Base-by-base conservation (phyloP, 2,113 vertebrate genomes). In the Eleginops maclovinus region DNA sequence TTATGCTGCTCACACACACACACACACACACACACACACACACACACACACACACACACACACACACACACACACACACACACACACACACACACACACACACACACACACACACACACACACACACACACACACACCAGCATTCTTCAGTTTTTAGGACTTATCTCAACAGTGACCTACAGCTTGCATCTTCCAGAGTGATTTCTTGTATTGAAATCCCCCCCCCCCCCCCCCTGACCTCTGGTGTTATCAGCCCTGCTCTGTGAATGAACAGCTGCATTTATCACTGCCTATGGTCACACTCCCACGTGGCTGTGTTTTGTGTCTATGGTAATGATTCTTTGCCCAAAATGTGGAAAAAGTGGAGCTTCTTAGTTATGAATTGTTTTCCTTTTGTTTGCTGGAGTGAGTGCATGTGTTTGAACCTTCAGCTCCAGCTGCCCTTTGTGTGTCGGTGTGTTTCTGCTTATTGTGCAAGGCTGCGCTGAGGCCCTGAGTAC, bases 141-240 rank as follows among this genome's bases (percentile, higher is more conserved):
- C 56, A 72, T 63, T 71, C 80, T 75, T n/a, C 26, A 26, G 12
- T 85, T 53, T 73, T 26, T 61, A 84, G 82, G 86, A 31, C 4
- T 88, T 87, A 90, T 91, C 87, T 88, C 78, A 51, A 50, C 59
- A 72, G 67, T 82, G 67, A 89, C 86, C 71, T 65, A 67, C 36
- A 7, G 71, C 73, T 46, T 72, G 58, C 65, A 75, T 72, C 76
- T 19, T 72, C 79, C 56, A 82, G 73, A 44, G 50, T 9, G 49
- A 46, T 77, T 60, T 67, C 47, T 60, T 47, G 15, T 36, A 15
- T 22, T 21, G 19, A n/a, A n/a, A n/a, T n/a, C n/a, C n/a, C 54
- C 46, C 44, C 8, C 11, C 22, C 46, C 28, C 11, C 26, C 46
- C 47, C 63, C 63, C 24, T 31, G 63, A 65, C 41, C 22, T 67